Conservation (phyloP, 2,113 vertebrate genomes). For the Clarias batrachus region DNA sequence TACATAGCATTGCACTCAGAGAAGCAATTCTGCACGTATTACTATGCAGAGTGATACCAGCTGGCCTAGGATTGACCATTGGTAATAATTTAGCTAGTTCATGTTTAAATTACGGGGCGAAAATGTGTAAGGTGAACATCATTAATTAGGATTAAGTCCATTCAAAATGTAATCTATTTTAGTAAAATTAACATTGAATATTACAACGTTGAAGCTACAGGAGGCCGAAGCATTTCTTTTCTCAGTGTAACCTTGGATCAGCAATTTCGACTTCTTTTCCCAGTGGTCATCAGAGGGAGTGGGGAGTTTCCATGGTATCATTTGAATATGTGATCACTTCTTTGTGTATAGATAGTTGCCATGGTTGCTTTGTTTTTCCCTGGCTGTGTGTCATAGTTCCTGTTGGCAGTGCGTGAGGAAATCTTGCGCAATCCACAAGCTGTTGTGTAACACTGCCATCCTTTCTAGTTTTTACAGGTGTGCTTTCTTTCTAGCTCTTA, state of each 20-base stretch:
- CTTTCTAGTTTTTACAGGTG: constrained; percentile 49
- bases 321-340: constrained; percentile 30
- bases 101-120: background rate
- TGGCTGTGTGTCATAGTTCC: constrained; percentile 51
- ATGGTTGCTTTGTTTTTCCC: constrained; percentile 52
- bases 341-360: constrained; percentile 51
- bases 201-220: too few species aligned
- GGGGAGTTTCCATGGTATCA: constrained; percentile 12
- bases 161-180: too few species aligned
- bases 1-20: constrained; percentile 40
- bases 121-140: constrained; percentile 18
- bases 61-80: background rate
- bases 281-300: constrained; percentile 17
- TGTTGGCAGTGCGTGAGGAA: constrained; percentile 43
- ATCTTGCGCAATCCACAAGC: constrained; percentile 54
- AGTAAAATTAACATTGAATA: too few species aligned
- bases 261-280: constrained; percentile 5
- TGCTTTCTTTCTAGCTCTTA: constrained; percentile 4
- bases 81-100: constrained; percentile 27
- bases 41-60: background rate
- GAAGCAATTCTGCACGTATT: background rate
- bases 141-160: too few species aligned
- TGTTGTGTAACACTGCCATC: constrained; percentile 48
- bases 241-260: background rate
- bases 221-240: too few species aligned